phyloP scores from a whole-genome alignment of 2,113 vertebrate species.

The Aramus guarauna region DNA sequence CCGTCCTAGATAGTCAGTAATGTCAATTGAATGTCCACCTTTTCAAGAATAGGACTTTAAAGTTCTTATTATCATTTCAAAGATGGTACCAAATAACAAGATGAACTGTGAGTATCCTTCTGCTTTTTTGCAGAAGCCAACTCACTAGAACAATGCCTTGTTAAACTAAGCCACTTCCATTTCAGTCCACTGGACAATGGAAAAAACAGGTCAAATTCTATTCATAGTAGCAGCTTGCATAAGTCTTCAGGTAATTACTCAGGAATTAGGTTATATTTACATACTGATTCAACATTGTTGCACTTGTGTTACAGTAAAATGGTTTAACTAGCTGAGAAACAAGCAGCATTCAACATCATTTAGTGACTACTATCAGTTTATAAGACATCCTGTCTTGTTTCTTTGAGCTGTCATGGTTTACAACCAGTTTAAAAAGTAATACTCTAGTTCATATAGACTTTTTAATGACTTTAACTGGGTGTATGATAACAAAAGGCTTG shows the following conservation, averaged over 20 bases:
- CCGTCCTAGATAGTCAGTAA: background rate
- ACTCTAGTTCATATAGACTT: background rate
- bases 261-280: background rate
- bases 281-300: background rate
- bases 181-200: background rate
- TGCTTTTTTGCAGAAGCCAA: background rate
- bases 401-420: background rate
- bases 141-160: background rate
- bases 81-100: background rate
- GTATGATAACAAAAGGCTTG: background rate
- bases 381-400: background rate
- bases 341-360: background rate
- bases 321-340: background rate
- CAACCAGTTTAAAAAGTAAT: background rate
- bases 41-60: background rate
- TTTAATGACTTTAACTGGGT: background rate
- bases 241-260: background rate
- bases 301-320: background rate
- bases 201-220: background rate
- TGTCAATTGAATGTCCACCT: background rate
- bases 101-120: background rate
- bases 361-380: background rate
- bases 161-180: background rate
- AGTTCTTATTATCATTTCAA: background rate
- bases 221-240: background rate